These are phyloP conservation scores for Scaptomyza caliginosa DNA, from an alignment of 2,888 invertebrate genomes.

Conservation along the genomic window DNA sequence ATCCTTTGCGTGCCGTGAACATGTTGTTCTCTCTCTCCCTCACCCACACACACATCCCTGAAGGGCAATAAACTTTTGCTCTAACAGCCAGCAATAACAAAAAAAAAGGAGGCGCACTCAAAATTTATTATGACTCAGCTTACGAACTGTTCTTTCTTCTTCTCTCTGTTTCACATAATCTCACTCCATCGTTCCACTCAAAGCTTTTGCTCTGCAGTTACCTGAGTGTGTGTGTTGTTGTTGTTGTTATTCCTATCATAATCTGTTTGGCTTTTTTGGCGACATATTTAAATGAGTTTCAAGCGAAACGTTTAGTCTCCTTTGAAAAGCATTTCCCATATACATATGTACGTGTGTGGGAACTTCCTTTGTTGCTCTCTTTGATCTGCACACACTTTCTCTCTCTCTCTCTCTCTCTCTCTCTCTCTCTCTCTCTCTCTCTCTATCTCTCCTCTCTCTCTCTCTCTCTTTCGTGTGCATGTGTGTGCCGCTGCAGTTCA, in stretches of 20 bases:
- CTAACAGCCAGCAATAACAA: slow-evolving; percentile 36
- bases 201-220: slow-evolving; percentile 29
- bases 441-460: no score
- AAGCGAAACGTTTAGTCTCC: slow-evolving; percentile 55
- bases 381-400: slow-evolving; percentile 9
- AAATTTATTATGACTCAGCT: slow-evolving; percentile 62
- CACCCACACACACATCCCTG: slow-evolving; percentile 40
- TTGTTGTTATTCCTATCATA: slow-evolving; percentile 42
- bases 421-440: slow-evolving; percentile 2
- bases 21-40: slow-evolving; percentile 40
- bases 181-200: slow-evolving; percentile 14
- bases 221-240: slow-evolving; percentile 10
- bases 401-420: slow-evolving; percentile 4
- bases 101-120: slow-evolving; percentile 51
- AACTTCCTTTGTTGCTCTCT: slow-evolving; percentile 18
- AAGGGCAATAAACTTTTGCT: slow-evolving; percentile 75
- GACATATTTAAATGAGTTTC: slow-evolving; percentile 61
- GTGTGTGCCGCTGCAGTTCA: slow-evolving; percentile 37
- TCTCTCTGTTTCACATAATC: slow-evolving; percentile 17
- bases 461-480: neutral
- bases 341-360: slow-evolving; percentile 6
- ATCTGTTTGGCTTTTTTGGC: slow-evolving; percentile 58
- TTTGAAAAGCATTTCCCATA: slow-evolving; percentile 4
- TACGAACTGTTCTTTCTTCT: neutral
- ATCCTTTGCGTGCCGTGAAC: slow-evolving; percentile 78